Conservation (phyloP, 1,140 invertebrate species). For the Samia ricini region DNA sequence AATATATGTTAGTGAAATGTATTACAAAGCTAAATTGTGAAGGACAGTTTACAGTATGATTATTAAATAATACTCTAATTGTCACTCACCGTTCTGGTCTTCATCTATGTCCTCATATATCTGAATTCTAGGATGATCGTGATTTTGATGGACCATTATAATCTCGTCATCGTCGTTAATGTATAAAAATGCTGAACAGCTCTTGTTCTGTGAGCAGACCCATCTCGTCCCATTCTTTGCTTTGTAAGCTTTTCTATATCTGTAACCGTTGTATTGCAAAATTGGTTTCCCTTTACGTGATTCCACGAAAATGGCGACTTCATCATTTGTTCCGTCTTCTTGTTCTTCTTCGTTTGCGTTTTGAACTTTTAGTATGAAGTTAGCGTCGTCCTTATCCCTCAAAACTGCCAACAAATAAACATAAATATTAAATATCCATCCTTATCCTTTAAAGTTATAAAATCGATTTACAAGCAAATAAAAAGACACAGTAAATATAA, state of each 20-base stretch:
- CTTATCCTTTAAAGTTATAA: background rate
- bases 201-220: conserved; percentile 42
- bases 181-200: conserved; percentile 44
- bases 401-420: conserved; percentile 6
- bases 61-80: background rate
- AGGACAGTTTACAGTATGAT: no score
- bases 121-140: conserved; percentile 26
- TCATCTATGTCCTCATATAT: conserved; percentile 18
- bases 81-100: conserved; percentile 34
- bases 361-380: background rate
- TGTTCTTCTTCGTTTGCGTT: conserved; percentile 19
- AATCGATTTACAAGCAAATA: background rate
- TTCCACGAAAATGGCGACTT: conserved; percentile 39
- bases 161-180: conserved; percentile 51
- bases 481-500: background rate
- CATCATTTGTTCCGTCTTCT: conserved; percentile 19
- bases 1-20: no score
- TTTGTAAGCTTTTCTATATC: conserved; percentile 45
- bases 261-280: conserved; percentile 47
- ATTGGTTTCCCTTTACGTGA: conserved; percentile 44
- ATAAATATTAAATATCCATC: conserved; percentile 1
- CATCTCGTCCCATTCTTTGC: conserved; percentile 45
- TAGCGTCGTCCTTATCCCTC: background rate
- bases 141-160: conserved; percentile 35
- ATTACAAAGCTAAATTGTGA: no score